phyloP scores from a whole-genome alignment of 2,113 vertebrate genomes.

The Ictalurus punctatus region DNA sequence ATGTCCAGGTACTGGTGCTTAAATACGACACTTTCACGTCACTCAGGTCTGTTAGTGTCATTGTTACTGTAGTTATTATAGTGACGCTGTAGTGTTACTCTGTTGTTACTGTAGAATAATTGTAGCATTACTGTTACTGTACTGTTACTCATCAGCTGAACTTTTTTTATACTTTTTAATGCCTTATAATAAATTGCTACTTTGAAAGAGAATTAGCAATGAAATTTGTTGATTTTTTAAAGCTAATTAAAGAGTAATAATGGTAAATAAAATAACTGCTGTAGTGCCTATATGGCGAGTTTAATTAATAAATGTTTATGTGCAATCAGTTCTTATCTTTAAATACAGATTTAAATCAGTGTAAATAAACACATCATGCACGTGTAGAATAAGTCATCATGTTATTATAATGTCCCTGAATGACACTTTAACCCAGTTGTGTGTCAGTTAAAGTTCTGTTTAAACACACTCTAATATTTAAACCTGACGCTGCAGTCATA shows the following conservation, averaged over 20 bases:
- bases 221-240: not conserved
- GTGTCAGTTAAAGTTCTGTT: no score
- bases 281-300: not conserved
- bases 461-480: no score
- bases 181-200: not conserved
- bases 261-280: not conserved
- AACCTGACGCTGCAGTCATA: no score
- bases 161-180: not conserved
- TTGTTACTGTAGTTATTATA: not conserved
- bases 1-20: not conserved
- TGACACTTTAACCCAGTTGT: no score
- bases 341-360: no score
- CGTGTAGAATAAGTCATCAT: no score
- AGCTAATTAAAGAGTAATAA: not conserved
- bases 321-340: no score
- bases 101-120: not conserved
- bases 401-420: no score
- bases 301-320: not conserved
- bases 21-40: not conserved
- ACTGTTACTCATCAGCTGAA: not conserved
- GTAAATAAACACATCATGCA: no score
- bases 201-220: not conserved
- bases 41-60: not conserved
- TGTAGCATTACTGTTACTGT: not conserved
- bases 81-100: not conserved